These are phyloP conservation scores for Drosophila takahashii DNA, from an alignment of 1,140 invertebrate genomes.

Conservation along the genomic window DNA sequence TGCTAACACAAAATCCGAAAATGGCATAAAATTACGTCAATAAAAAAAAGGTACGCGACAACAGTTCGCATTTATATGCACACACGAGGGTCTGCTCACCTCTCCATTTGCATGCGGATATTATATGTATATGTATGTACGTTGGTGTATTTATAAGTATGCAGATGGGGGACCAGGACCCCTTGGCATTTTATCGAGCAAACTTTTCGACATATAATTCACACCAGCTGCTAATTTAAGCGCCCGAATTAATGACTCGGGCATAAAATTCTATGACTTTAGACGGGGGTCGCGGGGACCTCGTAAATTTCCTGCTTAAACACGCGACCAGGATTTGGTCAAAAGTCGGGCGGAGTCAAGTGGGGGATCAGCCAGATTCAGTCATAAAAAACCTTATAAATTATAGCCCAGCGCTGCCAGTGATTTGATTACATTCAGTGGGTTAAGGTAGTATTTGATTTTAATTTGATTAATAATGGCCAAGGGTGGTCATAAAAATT, in stretches of 20 bases:
- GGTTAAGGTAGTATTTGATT: slow-evolving; percentile 12
- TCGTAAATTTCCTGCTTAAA: slow-evolving; percentile 40
- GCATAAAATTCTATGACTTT: slow-evolving; percentile 63
- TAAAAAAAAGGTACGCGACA: slow-evolving; percentile 74
- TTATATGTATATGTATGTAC: slow-evolving; percentile 17
- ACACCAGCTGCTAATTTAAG: slow-evolving; percentile 80
- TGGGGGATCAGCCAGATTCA: slow-evolving; percentile 36
- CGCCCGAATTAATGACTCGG: slow-evolving; percentile 70
- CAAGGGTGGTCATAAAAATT: neutral
- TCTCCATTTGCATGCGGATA: slow-evolving; percentile 27
- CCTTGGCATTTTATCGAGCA: slow-evolving; percentile 70
- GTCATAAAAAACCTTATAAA: slow-evolving; percentile 47
- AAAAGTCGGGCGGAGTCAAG: slow-evolving; percentile 28
- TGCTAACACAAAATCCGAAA: slow-evolving; percentile 34
- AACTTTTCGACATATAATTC: slow-evolving; percentile 77
- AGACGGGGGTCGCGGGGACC: slow-evolving; percentile 27
- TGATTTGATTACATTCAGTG: slow-evolving; percentile 16
- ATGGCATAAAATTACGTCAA: slow-evolving; percentile 73
- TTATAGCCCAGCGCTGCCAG: slow-evolving; percentile 18
- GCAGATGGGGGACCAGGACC: neutral
- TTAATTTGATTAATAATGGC: slow-evolving; percentile 32
- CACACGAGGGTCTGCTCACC: slow-evolving; percentile 31
- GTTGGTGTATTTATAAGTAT: slow-evolving; percentile 9
- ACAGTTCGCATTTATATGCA: slow-evolving; percentile 51
- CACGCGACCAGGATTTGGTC: slow-evolving; percentile 42